A percentile compares a stretch with the other conserved stretches of the same genome.
phyloP scores from a whole-genome alignment of 2,797 vertebrate genomes.

The Lates japonicus region DNA sequence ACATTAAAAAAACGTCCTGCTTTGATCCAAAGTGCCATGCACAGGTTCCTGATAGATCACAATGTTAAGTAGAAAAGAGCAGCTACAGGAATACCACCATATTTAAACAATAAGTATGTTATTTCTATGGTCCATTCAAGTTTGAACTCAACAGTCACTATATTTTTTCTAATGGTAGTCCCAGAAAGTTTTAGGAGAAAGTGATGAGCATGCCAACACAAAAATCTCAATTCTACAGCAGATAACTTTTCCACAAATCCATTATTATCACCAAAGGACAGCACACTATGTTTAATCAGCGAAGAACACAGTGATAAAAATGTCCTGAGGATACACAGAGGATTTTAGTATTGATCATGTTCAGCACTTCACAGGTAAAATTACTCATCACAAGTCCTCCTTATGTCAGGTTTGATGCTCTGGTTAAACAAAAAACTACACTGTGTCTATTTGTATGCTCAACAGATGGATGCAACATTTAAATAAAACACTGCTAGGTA shows the following conservation, averaged over 20 bases:
- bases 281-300: not conserved
- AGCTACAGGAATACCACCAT: conserved; percentile 54
- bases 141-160: not conserved
- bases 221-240: not conserved
- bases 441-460: not conserved
- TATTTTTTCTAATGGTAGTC: not conserved
- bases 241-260: not conserved
- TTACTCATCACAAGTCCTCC: not conserved
- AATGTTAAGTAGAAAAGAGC: conserved; percentile 65
- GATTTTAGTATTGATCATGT: not conserved
- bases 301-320: conserved; percentile 22
- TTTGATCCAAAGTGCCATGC: conserved; percentile 65
- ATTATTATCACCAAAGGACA: conserved; percentile 9
- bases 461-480: not conserved
- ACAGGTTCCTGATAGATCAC: conserved; percentile 67
- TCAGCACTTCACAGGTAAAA: conserved; percentile 7
- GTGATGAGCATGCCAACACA: not conserved
- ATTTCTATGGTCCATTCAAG: conserved; percentile 12
- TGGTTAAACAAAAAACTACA: not conserved
- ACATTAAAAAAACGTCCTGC: conserved; percentile 47
- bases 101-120: conserved; percentile 44
- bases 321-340: not conserved
- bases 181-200: not conserved
- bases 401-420: conserved; percentile 7
- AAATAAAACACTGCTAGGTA: not conserved